phyloP scores from a whole-genome alignment of 2,797 vertebrate species.

The Rhinichthys osculus region DNA sequence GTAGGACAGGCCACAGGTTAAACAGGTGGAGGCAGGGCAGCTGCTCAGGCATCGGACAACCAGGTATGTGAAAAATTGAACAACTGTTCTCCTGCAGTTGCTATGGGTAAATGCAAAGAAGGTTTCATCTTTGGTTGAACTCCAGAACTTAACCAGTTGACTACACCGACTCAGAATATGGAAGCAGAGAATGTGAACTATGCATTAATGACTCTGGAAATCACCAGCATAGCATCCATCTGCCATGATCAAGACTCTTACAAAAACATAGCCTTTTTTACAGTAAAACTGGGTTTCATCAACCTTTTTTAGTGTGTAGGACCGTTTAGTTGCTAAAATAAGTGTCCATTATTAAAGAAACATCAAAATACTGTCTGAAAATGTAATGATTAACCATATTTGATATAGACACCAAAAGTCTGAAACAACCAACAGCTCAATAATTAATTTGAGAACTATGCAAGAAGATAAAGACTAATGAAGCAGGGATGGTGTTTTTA shows the following conservation, averaged over 20 bases:
- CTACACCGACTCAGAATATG: constrained; percentile 50
- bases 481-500: constrained; percentile 15
- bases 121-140: constrained; percentile 29
- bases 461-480: constrained; percentile 18
- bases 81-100: constrained; percentile 64
- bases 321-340: neutral
- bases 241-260: neutral
- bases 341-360: neutral
- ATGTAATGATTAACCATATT: constrained; percentile 67
- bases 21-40: constrained; percentile 57
- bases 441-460: constrained; percentile 56
- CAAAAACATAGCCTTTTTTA: neutral
- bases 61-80: constrained; percentile 65
- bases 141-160: constrained; percentile 27
- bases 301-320: neutral
- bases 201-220: constrained; percentile 31
- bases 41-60: constrained; percentile 59
- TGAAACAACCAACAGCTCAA: constrained; percentile 54
- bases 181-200: constrained; percentile 11
- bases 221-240: constrained; percentile 3
- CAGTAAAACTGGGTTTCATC: neutral
- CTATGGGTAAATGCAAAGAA: constrained; percentile 33
- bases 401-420: constrained; percentile 44
- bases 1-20: constrained; percentile 2
- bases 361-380: constrained; percentile 22